Conservation (phyloP, 2,797 vertebrate genomes). For the Columba guinea region DNA sequence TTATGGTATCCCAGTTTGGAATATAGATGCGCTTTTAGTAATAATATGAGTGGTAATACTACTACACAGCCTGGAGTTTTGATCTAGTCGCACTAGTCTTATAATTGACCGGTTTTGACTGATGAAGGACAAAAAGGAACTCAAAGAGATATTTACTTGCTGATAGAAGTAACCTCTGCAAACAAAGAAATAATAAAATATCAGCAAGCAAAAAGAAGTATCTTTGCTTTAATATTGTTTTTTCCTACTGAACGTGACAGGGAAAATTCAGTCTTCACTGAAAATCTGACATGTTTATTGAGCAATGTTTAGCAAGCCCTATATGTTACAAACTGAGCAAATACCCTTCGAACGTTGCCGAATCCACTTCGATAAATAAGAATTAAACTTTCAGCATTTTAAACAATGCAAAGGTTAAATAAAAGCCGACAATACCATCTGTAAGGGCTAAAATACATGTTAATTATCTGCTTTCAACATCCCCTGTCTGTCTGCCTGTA, state of each 20-base stretch:
- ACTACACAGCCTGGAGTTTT: slow-evolving; percentile 76
- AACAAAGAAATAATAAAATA: slow-evolving; percentile 76
- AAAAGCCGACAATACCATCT: slow-evolving; percentile 20
- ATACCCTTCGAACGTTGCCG: slow-evolving; percentile 17
- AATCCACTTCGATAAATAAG: slow-evolving; percentile 25
- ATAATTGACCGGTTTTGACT: slow-evolving; percentile 82
- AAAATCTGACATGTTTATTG: slow-evolving; percentile 61
- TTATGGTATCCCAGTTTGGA: slow-evolving; percentile 83
- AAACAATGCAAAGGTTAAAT: slow-evolving; percentile 58
- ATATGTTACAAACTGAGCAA: slow-evolving; percentile 17
- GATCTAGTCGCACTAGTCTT: slow-evolving; percentile 76
- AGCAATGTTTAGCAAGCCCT: slow-evolving; percentile 51
- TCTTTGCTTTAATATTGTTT: slow-evolving; percentile 12
- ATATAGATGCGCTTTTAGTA: slow-evolving; percentile 85
- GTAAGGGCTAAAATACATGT: slow-evolving; percentile 40
- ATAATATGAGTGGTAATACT: slow-evolving; percentile 81
- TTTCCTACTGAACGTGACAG: slow-evolving; percentile 47
- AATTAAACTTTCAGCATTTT: slow-evolving; percentile 26
- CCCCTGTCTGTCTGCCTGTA: neutral
- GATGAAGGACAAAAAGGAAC: slow-evolving; percentile 80
- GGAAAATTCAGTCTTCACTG: slow-evolving; percentile 64
- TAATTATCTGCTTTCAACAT: neutral
- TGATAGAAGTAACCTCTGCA: slow-evolving; percentile 68
- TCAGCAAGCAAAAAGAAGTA: slow-evolving; percentile 33
- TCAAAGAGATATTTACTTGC: slow-evolving; percentile 72